phyloP scores from a whole-genome alignment of 1,140 invertebrate species.

The Popillia japonica region DNA sequence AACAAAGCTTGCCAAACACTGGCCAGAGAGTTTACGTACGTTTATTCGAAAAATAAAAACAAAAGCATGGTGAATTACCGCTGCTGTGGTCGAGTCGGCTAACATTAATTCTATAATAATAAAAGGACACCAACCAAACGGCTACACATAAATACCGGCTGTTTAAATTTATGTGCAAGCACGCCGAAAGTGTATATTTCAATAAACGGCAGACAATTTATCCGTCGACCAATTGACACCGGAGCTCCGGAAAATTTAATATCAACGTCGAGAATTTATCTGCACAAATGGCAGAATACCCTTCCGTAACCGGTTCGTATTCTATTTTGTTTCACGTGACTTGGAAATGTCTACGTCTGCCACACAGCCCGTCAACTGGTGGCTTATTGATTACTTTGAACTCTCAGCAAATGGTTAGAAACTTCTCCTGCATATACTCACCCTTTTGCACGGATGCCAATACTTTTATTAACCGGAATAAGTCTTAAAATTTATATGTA shows the following conservation, averaged over 20 bases:
- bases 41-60: not conserved
- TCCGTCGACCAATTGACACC: constrained; percentile 5
- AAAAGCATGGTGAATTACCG: not conserved
- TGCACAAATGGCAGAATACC: not conserved
- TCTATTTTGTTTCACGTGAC: not conserved
- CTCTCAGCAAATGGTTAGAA: too few relatives aligned
- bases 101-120: not conserved
- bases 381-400: not conserved
- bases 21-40: not conserved
- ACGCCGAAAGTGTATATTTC: constrained; percentile 2
- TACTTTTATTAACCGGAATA: too few relatives aligned
- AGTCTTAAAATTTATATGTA: too few relatives aligned
- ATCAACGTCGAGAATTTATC: not conserved
- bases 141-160: not conserved
- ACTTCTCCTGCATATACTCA: too few relatives aligned
- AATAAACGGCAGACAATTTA: constrained; percentile 26
- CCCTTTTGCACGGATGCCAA: too few relatives aligned
- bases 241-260: constrained; percentile 22
- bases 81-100: not conserved
- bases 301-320: not conserved
- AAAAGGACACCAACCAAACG: not conserved
- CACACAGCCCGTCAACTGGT: not conserved
- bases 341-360: not conserved
- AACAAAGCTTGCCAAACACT: not conserved
- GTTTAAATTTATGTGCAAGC: constrained; percentile 14